Conservation (phyloP, 2,797 vertebrate genomes). For the Platalea minor region DNA sequence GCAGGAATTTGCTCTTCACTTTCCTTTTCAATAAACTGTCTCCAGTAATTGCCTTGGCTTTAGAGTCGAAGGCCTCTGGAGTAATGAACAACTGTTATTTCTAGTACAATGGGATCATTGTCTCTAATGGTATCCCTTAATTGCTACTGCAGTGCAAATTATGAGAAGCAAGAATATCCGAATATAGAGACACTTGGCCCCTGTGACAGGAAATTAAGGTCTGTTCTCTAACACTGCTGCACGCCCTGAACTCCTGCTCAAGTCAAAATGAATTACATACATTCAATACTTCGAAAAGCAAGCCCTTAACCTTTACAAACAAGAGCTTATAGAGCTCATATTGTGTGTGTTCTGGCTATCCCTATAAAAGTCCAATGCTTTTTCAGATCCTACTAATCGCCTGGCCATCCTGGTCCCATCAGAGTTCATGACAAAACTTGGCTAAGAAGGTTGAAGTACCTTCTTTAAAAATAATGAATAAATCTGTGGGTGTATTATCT, state of each 20-base stretch:
- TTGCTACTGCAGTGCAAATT: conserved; percentile 9
- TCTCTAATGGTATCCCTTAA: conserved; percentile 35
- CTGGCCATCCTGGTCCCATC: background rate
- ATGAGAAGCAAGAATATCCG: conserved; percentile 1
- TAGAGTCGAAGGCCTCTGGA: background rate
- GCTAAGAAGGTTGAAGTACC: background rate
- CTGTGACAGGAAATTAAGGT: conserved; percentile 44
- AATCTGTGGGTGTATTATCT: background rate
- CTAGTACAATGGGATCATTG: conserved; percentile 27
- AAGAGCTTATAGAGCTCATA: background rate
- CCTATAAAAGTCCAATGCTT: background rate
- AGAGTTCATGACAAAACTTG: background rate
- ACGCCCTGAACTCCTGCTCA: background rate
- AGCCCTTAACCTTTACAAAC: conserved; percentile 11
- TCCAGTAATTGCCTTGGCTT: conserved; percentile 14
- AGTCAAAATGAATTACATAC: background rate
- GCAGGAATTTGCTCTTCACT: background rate
- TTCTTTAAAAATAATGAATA: background rate
- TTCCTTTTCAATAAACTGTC: background rate
- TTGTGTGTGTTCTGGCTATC: background rate
- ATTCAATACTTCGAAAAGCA: background rate
- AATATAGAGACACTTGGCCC: conserved; percentile 25
- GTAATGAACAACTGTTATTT: conserved; percentile 43
- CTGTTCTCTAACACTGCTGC: background rate
- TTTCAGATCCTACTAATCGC: background rate